These are phyloP conservation scores for Melanotaenia nigrans DNA, from an alignment of 2,797 vertebrate genomes.

Conservation along the genomic window DNA sequence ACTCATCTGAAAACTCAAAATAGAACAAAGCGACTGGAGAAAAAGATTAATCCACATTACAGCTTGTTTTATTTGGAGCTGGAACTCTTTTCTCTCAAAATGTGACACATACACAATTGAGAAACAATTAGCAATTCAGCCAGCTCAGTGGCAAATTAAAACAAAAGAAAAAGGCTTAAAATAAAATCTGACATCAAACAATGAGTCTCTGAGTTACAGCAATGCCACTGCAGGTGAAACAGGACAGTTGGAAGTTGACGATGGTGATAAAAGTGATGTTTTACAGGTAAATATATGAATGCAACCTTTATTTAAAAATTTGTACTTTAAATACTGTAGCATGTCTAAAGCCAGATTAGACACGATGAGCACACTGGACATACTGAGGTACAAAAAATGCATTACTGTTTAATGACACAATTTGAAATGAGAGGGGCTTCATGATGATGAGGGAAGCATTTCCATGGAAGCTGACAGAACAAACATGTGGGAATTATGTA, in stretches of 20 bases:
- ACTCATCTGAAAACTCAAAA: conserved; percentile 1
- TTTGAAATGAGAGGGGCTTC: not conserved
- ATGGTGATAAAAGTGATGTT: too few species aligned
- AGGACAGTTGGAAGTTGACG: not conserved
- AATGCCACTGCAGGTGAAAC: not conserved
- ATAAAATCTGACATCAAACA: not conserved
- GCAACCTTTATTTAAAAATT: not conserved
- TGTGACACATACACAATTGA: not conserved
- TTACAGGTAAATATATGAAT: too few species aligned
- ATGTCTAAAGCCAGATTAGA: not conserved
- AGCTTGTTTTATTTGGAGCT: not conserved
- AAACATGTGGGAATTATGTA: not conserved
- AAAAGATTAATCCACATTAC: not conserved
- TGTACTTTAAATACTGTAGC: not conserved
- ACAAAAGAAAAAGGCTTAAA: too few species aligned
- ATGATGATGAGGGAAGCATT: not conserved
- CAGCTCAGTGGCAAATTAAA: not conserved
- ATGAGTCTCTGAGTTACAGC: not conserved
- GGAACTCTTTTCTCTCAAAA: not conserved
- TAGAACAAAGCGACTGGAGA: conserved; percentile 9
- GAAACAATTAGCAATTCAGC: too few species aligned
- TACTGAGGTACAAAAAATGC: too few species aligned
- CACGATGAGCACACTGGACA: not conserved
- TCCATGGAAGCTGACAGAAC: not conserved
- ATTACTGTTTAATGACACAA: not conserved